Evolutionary conservation across 2,797 vertebrate genomes (phyloP).

Genomic region (Macropodus opercularis): DNA sequence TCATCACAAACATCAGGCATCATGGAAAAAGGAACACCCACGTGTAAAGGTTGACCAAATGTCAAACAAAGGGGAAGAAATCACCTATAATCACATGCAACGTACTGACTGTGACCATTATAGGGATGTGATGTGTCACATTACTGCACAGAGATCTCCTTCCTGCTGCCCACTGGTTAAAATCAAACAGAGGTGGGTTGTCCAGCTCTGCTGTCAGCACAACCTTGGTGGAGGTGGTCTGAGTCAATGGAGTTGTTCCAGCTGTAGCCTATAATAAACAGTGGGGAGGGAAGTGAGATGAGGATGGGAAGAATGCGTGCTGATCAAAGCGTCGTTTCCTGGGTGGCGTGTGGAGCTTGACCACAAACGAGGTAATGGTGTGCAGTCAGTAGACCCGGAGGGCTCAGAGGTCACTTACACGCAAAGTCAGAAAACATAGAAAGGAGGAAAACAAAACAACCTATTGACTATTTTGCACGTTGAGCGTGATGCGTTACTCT

Average conservation of each 20-base stretch:
- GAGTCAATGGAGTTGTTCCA: slow-evolving; percentile 64
- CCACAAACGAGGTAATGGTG: slow-evolving; percentile 47
- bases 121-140: neutral
- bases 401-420: slow-evolving; percentile 26
- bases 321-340: slow-evolving; percentile 70
- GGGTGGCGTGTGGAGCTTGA: slow-evolving; percentile 54
- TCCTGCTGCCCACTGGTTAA: neutral
- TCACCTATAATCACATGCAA: neutral
- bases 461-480: too few species aligned
- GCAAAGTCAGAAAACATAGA: slow-evolving; percentile 12
- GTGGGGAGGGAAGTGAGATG: slow-evolving; percentile 59
- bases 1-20: slow-evolving; percentile 25
- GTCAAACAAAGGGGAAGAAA: slow-evolving; percentile 4
- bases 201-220: slow-evolving; percentile 47
- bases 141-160: neutral
- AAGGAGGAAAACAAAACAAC: neutral
- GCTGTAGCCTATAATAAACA: slow-evolving; percentile 72
- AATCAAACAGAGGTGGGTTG: slow-evolving; percentile 39
- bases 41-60: neutral
- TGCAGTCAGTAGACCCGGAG: slow-evolving; percentile 45
- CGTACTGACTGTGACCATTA: neutral
- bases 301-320: slow-evolving; percentile 69
- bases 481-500: neutral
- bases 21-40: slow-evolving; percentile 12
- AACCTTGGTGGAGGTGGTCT: slow-evolving; percentile 59